phyloP scores from a whole-genome alignment of 2,888 invertebrate species.

The Lucinisca nassula region DNA sequence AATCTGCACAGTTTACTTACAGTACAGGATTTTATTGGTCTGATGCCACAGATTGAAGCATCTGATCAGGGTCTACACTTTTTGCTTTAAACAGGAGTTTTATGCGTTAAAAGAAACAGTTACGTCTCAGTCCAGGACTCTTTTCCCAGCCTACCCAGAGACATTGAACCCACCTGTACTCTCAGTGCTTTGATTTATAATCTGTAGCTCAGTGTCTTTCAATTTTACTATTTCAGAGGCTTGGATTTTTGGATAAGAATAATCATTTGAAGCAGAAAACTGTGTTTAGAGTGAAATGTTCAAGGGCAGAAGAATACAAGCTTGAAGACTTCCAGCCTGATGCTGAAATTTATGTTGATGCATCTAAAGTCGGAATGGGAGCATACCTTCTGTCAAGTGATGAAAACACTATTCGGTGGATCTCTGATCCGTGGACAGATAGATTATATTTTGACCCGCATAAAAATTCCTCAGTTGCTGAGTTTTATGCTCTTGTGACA shows the following conservation, averaged over 20 bases:
- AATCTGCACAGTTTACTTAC: too few relatives aligned
- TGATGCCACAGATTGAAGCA: too few relatives aligned
- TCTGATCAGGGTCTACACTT: too few relatives aligned
- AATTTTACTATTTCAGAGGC: constrained; percentile 48
- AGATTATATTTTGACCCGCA: constrained; percentile 18
- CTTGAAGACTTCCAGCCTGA: constrained; percentile 49
- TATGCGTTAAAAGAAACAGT: too few relatives aligned
- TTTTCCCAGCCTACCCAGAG: too few relatives aligned
- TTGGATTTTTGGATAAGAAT: constrained; percentile 44
- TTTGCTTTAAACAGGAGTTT: too few relatives aligned
- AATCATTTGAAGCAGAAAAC: constrained; percentile 35
- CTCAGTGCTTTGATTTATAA: too few relatives aligned
- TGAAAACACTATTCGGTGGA: constrained; percentile 65
- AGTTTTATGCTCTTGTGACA: constrained; percentile 74
- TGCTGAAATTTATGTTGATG: constrained; percentile 75
- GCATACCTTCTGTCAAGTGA: constrained; percentile 71
- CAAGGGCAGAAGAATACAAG: not conserved
- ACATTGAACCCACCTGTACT: too few relatives aligned
- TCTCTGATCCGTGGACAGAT: constrained; percentile 66
- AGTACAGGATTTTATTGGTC: too few relatives aligned
- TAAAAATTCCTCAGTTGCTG: constrained; percentile 51
- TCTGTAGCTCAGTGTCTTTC: too few relatives aligned
- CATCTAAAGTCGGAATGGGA: constrained; percentile 73
- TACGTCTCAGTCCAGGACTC: too few relatives aligned
- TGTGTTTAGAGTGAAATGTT: constrained; percentile 7